Conservation (phyloP, 2,888 invertebrate genomes). For the Kuschelorhynchus macadamiae region DNA sequence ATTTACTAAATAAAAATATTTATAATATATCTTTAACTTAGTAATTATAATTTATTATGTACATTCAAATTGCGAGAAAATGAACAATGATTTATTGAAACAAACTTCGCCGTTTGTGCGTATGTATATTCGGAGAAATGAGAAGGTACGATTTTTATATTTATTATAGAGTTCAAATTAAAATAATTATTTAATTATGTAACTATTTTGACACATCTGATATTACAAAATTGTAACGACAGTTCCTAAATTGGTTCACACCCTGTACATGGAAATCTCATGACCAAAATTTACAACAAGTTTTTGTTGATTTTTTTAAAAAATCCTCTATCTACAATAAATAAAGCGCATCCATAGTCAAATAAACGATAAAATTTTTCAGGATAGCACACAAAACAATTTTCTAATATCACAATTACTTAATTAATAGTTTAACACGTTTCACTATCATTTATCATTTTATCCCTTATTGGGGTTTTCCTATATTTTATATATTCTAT, state of each 20-base stretch:
- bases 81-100: slow-evolving; percentile 39
- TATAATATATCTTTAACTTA: slow-evolving; percentile 44
- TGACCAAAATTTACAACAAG: slow-evolving; percentile 22
- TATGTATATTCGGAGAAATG: slow-evolving; percentile 31
- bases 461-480: too few species aligned
- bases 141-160: slow-evolving; percentile 31
- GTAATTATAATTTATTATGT: slow-evolving; percentile 45
- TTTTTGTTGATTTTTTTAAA: slow-evolving; percentile 10
- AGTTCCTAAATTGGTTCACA: slow-evolving; percentile 64
- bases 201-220: slow-evolving; percentile 68
- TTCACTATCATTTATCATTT: too few species aligned
- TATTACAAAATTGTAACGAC: slow-evolving; percentile 68
- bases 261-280: slow-evolving; percentile 65
- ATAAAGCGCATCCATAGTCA: too few species aligned
- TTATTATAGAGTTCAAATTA: slow-evolving; percentile 25
- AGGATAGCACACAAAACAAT: too few species aligned
- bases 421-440: not conserved
- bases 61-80: slow-evolving; percentile 37
- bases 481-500: too few species aligned
- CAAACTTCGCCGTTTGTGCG: slow-evolving; percentile 42
- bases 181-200: slow-evolving; percentile 60
- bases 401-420: slow-evolving; percentile 10
- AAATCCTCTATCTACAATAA: too few species aligned
- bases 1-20: slow-evolving; percentile 49
- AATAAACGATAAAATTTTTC: too few species aligned